Base-by-base conservation (phyloP, 2,797 vertebrate genomes). In the Sylvilagus floridanus region DNA sequence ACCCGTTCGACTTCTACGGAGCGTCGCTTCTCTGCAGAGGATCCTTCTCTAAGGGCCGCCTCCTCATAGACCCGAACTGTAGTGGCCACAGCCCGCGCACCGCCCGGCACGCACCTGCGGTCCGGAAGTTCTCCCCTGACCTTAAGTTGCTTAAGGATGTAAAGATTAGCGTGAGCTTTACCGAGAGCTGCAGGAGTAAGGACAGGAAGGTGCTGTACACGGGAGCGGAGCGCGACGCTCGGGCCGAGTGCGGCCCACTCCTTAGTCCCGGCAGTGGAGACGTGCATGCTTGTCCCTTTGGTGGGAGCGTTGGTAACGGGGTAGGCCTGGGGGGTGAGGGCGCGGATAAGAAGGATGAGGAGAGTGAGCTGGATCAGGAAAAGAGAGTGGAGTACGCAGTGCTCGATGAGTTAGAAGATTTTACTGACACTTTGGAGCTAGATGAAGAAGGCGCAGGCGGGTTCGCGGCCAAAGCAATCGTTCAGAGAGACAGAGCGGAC, bases 321-420 rank as follows among this genome's bases (percentile, higher is more conserved):
- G 88, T 98, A 96, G 98, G 98, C n/a, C 1, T 96, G 97, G 98
- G 97, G 97, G 98, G 98, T 98, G 98, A 98, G 93, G 98, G 96
- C 88, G 97, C 98, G 95, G 98, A 98, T 96, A 98, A 98, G 93
- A 99, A 98, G 95, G 98, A 98, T 89, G 99, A 99, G 94, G 99
- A 99, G 83, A 97, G 98, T 87, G 99, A 99, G 97, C 97, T 97
- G 97, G 99, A 99, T 97, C 98, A 98, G 98, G 99, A 99, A 98
- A 99, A 99, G 98, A 99, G 99, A 98, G 99, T 99, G 97, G 99
- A 99, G 97, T 99, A 99, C 92, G 99, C 99, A 62, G 99, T 99
- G 97, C 98, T 99, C 98, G 99, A 99, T 98, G 99, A 99, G 98
- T 98, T 99, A 98, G 99, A 99, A 97, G 99, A 99, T 97, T 99